These are phyloP conservation scores for Psilopogon haemacephalus DNA, from an alignment of 2,113 vertebrate species.

Conservation along the genomic window DNA sequence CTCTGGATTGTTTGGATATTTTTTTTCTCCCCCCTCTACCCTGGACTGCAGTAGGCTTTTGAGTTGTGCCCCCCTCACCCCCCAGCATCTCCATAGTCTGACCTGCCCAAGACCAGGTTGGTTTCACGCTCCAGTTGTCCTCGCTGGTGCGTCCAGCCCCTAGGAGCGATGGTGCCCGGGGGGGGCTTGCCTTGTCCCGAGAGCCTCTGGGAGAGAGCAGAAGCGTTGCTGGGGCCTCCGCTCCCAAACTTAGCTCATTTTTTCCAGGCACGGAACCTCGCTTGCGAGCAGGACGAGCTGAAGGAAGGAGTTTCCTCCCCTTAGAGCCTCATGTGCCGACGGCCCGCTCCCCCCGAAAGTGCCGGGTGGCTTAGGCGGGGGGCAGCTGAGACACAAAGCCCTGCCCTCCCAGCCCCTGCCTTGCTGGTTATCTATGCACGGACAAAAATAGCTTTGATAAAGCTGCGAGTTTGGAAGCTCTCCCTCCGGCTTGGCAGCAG, in stretches of 20 bases:
- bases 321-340: neutral
- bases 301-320: conserved; percentile 35
- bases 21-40: too few species aligned
- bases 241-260: conserved; percentile 39
- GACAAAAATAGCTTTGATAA: conserved; percentile 29
- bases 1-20: too few species aligned
- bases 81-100: neutral
- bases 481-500: conserved; percentile 11
- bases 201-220: neutral
- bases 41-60: neutral
- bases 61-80: neutral
- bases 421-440: neutral
- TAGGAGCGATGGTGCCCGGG: neutral
- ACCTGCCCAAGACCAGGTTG: neutral
- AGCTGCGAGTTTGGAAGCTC: conserved; percentile 26
- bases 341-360: neutral
- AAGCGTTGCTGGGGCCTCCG: neutral
- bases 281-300: neutral
- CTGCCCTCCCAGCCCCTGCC: neutral
- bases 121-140: neutral
- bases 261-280: conserved; percentile 20
- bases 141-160: neutral
- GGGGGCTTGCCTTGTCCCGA: neutral
- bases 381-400: neutral
- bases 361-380: neutral